Evolutionary conservation across 2,888 invertebrate genomes (phyloP), one percentile per base, ranked within the genome.

Genomic region (Sclerodermus sp.): DNA sequence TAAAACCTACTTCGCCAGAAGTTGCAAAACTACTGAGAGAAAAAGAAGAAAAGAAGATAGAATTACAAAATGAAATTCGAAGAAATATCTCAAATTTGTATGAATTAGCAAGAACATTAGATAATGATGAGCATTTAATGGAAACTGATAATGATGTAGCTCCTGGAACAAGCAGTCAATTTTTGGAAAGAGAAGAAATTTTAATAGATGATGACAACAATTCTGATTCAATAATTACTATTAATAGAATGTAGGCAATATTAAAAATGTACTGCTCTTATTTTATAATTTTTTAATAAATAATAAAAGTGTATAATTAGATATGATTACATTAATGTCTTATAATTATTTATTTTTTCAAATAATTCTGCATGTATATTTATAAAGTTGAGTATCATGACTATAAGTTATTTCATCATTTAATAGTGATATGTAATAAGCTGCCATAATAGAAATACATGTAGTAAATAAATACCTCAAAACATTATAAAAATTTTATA

Each of bases 51-150:
- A 70, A 67, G 37, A 75, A 66, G 42, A 44, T 42, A 2, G 52
- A 66, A 32, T 55, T 77, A 16, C 69, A 75, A 44, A 64, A 52
- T 49, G 70, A 75, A 52, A 74, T 77, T 4, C 65, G 58, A 3
- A 68, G 66, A 32, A 76, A 77, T 47, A 68, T 68, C n/a, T 63
- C 68, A 10, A 66, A 74, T 56, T 64, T 77, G 42, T 74, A 74
- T 42, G 74, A 75, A 54, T 54, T 76, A 42, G 76, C 77, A 4
- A 70, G 70, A 47, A 57, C 64, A 44, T 43, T 23, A 8, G 23
- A 23, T 23, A 5, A 3, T 23, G 23, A 5, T 5, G 4, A 23
- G 8, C 3, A 23, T 23, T 23, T 23, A 23, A 8, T 5, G 3
- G 23, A 23, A 23, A 23, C 23, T 23, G 8, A 8, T 23, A 23